These are phyloP conservation scores for Magallana gigas DNA, from an alignment of 1,140 invertebrate species.

Conservation along the genomic window DNA sequence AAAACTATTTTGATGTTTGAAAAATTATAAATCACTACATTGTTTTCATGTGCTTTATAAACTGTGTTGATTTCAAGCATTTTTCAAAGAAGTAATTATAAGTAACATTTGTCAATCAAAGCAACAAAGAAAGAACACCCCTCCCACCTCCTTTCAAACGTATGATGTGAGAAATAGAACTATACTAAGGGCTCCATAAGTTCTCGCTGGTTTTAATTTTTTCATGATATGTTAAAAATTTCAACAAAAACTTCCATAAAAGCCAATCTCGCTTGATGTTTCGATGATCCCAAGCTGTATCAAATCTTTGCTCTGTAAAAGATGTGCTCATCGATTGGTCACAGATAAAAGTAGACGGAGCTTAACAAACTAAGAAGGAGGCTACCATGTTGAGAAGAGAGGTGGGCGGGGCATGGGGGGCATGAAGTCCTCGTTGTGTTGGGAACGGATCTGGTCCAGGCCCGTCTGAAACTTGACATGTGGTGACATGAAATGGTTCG, in stretches of 20 bases:
- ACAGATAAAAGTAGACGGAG: neutral
- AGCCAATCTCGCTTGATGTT: too few relatives aligned
- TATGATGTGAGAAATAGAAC: neutral
- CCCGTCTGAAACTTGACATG: conserved; percentile 68
- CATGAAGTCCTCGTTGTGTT: conserved; percentile 73
- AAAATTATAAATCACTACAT: too few relatives aligned
- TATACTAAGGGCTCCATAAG: neutral
- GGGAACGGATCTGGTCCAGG: conserved; percentile 73
- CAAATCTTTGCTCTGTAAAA: neutral
- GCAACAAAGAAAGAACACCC: neutral
- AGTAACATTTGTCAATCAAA: too few relatives aligned
- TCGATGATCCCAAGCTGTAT: neutral
- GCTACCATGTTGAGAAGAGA: conserved; percentile 67
- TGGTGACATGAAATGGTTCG: conserved; percentile 76
- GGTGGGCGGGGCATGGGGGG: conserved; percentile 77
- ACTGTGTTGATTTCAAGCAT: too few relatives aligned
- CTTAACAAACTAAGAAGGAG: neutral
- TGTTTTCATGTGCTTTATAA: too few relatives aligned
- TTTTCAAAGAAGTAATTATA: too few relatives aligned
- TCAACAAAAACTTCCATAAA: too few relatives aligned
- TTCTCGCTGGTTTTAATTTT: neutral
- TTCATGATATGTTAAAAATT: too few relatives aligned
- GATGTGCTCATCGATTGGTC: neutral
- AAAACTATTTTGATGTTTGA: too few relatives aligned
- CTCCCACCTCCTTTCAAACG: neutral